Conservation (phyloP, 2,113 vertebrate genomes). For the Hippolais icterina region DNA sequence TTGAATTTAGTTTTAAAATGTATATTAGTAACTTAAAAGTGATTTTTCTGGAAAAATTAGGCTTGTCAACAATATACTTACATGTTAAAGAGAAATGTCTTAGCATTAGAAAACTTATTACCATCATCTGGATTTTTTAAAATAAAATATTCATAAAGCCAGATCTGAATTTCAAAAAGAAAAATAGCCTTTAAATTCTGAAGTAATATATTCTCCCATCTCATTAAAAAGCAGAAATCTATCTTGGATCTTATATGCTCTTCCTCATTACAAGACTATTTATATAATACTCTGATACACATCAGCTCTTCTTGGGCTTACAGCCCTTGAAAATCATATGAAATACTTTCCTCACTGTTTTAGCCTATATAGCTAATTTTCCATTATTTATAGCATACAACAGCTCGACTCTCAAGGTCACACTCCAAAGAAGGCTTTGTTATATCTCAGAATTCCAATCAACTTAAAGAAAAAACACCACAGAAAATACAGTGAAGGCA, state of each 20-base stretch:
- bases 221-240: slow-evolving; percentile 55
- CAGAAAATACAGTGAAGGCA: slow-evolving; percentile 18
- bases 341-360: neutral
- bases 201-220: slow-evolving; percentile 41
- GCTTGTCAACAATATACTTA: slow-evolving; percentile 20
- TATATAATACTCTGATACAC: slow-evolving; percentile 39
- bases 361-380: slow-evolving; percentile 19
- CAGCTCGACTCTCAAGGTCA: slow-evolving; percentile 33
- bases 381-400: slow-evolving; percentile 51
- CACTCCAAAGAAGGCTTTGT: slow-evolving; percentile 1
- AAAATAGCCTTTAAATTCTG: slow-evolving; percentile 52
- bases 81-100: neutral
- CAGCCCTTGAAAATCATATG: slow-evolving; percentile 36
- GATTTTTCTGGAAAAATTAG: slow-evolving; percentile 3
- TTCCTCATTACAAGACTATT: slow-evolving; percentile 54
- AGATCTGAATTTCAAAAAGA: slow-evolving; percentile 52
- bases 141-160: slow-evolving; percentile 58
- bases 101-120: slow-evolving; percentile 19
- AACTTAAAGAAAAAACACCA: neutral
- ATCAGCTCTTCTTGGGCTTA: slow-evolving; percentile 4
- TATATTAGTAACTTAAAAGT: neutral
- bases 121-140: neutral
- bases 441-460: slow-evolving; percentile 35
- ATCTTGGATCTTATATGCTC: slow-evolving; percentile 25
- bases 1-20: neutral